Base-by-base conservation (phyloP, 2,113 vertebrate genomes). In the Macrotis lagotis region DNA sequence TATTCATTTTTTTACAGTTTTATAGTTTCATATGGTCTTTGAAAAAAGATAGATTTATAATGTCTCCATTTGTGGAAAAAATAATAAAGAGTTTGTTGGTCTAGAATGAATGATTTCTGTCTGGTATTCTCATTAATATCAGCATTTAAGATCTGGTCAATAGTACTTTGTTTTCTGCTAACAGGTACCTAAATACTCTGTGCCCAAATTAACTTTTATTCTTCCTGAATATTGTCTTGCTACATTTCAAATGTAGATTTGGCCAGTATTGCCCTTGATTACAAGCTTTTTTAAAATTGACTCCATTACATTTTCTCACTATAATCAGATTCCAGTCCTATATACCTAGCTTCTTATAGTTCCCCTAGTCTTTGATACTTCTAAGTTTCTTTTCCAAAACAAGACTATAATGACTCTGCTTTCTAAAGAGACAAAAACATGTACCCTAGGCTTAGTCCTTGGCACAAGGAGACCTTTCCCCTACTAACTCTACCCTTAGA, bases 191-290 rank as follows among this genome's bases (percentile, higher is more conserved):
- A 88, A 37, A 91, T 48, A 47, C 0, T 52, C 50, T 91, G 25
- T 24, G 48, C 8, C 25, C 51, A 91, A 83, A 89, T 93, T 94
- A 93, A 2, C 59, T 8, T 93, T 94, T 89, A 89, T 96, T 91
- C 11, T 37, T 66, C 92, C 66, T 91, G 12, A 90, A 93, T 92
- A 94, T 88, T 94, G 37, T 22, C 49, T 92, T 88, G 47, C 92
- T 31, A 89, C 89, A 83, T 92, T 91, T 95, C 83, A 44, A 12
- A 90, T 50, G 48, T 90, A 28, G 55, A 94, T 59, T 91, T 24
- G 37, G 55, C 88, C 89, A 88, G 47, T 50, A 37, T 48, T 91
- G 10, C 2, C 28, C 52, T 74, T 91, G 47, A 51, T 1, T 16
- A 9, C 50, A 50, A 31, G 89, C 90, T 94, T 25, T 59, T 22